Evolutionary conservation across 2,888 invertebrate genomes (phyloP).

Genomic region (Isoperla grammatica): DNA sequence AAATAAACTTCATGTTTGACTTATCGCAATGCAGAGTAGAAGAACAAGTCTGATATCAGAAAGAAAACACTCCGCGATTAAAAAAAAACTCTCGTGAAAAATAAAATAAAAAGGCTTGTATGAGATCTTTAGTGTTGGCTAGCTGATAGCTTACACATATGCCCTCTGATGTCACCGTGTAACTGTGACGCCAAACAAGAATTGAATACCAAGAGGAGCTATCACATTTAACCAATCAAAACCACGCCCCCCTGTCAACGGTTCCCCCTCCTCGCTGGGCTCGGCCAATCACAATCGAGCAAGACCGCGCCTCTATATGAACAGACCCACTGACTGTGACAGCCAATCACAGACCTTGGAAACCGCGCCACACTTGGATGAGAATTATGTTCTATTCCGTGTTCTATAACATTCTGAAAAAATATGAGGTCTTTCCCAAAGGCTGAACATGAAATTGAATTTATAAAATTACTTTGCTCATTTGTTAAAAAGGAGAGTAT

Average conservation of each 20-base stretch:
- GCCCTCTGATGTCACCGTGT: neutral
- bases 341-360: neutral
- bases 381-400: too few relatives aligned
- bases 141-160: conserved; percentile 8
- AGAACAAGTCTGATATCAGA: neutral
- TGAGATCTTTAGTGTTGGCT: conserved; percentile 11
- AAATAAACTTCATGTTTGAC: neutral
- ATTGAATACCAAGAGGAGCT: conserved; percentile 11
- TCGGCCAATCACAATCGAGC: neutral
- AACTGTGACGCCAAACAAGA: conserved; percentile 12
- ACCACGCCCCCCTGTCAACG: conserved; percentile 35
- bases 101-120: neutral
- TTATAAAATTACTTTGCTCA: too few relatives aligned
- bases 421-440: too few relatives aligned
- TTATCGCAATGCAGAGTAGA: neutral
- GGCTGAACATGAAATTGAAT: too few relatives aligned
- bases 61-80: conserved; percentile 3
- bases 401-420: too few relatives aligned
- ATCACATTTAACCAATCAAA: conserved; percentile 18
- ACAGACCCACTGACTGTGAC: neutral
- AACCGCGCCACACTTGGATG: neutral
- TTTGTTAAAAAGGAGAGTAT: too few relatives aligned
- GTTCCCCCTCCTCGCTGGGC: conserved; percentile 44
- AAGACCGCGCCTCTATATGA: neutral
- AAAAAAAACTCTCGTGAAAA: conserved; percentile 7